Percentiles rank a stretch among this genome's conserved stretches.
Conservation (phyloP, 1,140 invertebrate genomes). For the Rhyacophila brunnea region DNA sequence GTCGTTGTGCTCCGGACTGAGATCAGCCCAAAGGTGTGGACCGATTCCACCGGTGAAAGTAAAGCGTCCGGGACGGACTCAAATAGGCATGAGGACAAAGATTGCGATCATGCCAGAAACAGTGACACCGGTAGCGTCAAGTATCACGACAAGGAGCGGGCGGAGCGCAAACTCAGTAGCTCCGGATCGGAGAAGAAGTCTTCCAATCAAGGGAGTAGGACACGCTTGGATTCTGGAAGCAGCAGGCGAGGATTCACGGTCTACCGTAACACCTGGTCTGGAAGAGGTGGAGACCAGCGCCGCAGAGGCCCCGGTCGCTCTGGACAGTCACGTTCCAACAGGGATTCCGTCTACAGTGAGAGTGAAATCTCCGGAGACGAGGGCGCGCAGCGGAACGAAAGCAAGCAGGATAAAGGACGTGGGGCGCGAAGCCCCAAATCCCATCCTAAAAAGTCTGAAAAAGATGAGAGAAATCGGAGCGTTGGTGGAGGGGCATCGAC, state of each 20-base stretch:
- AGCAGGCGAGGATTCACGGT: conserved; percentile 44
- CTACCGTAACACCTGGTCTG: conserved; percentile 50
- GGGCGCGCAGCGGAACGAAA: conserved; percentile 51
- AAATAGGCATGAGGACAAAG: conserved; percentile 25
- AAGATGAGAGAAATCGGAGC: conserved; percentile 57
- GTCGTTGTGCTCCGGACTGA: conserved; percentile 19
- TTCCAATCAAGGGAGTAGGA: conserved; percentile 22
- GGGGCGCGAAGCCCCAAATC: conserved; percentile 48
- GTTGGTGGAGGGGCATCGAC: conserved; percentile 28
- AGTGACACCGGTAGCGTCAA: conserved; percentile 10
- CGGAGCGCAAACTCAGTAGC: conserved; percentile 53
- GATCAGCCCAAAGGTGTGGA: conserved; percentile 45
- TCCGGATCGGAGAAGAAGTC: conserved; percentile 53
- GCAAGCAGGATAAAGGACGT: conserved; percentile 18
- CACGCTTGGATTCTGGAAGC: conserved; percentile 37
- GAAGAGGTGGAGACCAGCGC: conserved; percentile 44
- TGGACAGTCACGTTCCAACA: conserved; percentile 37
- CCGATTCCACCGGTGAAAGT: conserved; percentile 36
- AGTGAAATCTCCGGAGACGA: conserved; percentile 62
- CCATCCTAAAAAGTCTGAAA: conserved; percentile 53
- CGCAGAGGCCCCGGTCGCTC: conserved; percentile 46
- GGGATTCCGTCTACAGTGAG: conserved; percentile 41
- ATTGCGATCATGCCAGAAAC: conserved; percentile 12
- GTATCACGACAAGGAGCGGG: conserved; percentile 43
- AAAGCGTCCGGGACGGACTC: conserved; percentile 9